A percentile compares a stretch with the other conserved stretches of the same genome.
These are phyloP conservation scores for Plectus sambesii DNA, from an alignment of 1,140 invertebrate species.

Conservation along the genomic window DNA sequence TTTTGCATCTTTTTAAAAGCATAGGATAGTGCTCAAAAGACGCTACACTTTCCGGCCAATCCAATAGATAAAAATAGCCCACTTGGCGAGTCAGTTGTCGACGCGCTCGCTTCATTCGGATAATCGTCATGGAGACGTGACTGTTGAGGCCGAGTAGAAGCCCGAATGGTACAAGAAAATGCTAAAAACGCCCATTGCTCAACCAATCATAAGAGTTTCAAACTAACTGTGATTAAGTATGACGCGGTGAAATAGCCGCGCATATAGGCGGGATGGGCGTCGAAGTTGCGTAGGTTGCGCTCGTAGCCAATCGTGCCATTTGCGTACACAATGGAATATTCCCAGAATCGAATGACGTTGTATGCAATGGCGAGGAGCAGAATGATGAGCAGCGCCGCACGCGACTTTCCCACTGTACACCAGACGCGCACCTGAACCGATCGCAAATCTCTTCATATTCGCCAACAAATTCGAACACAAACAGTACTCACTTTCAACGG, in stretches of 20 bases:
- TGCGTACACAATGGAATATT: slow-evolving; percentile 28
- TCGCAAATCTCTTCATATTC: too few species aligned
- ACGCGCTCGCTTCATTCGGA: slow-evolving; percentile 27
- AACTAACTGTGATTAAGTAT: slow-evolving; percentile 38
- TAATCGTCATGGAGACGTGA: slow-evolving; percentile 32
- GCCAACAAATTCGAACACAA: too few species aligned
- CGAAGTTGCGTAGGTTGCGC: slow-evolving; percentile 30
- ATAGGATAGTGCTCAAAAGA: not conserved
- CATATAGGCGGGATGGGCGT: slow-evolving; percentile 26
- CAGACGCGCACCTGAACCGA: slow-evolving; percentile 31
- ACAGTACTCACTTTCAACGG: slow-evolving; percentile 31
- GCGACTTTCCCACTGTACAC: slow-evolving; percentile 36
- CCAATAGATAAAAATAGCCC: not conserved
- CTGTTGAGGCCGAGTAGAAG: slow-evolving; percentile 34
- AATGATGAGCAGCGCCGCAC: slow-evolving; percentile 29
- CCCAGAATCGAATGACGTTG: slow-evolving; percentile 38
- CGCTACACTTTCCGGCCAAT: not conserved
- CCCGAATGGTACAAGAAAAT: slow-evolving; percentile 38
- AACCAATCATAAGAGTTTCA: too few species aligned
- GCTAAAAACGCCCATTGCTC: too few species aligned
- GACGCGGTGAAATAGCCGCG: slow-evolving; percentile 35
- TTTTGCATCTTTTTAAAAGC: not conserved
- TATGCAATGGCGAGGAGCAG: slow-evolving; percentile 31
- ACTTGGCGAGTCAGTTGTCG: slow-evolving; percentile 32
- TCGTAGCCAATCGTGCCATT: slow-evolving; percentile 23